phyloP scores from a whole-genome alignment of 2,797 vertebrate species.

The Rhincodon typus region DNA sequence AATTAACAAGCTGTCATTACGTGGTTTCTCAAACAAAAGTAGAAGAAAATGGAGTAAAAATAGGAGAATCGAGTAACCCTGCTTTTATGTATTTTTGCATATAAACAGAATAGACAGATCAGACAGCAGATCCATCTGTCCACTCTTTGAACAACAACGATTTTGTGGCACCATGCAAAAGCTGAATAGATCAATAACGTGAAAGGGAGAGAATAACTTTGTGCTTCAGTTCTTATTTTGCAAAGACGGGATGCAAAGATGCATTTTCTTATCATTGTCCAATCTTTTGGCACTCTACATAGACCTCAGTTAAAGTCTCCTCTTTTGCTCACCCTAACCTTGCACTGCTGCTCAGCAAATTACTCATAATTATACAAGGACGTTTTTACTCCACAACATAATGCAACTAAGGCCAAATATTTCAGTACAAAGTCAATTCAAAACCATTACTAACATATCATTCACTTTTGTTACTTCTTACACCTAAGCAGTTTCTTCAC shows the following conservation, averaged over 20 bases:
- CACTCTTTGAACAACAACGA: background rate
- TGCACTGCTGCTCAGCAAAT: background rate
- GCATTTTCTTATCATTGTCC: background rate
- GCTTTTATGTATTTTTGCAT: background rate
- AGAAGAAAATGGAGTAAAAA: background rate
- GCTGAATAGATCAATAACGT: background rate
- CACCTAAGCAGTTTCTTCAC: slow-evolving; percentile 47
- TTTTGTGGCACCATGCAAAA: background rate
- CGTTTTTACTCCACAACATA: background rate
- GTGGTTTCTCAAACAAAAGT: background rate
- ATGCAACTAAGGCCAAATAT: background rate
- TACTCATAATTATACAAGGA: background rate
- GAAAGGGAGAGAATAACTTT: background rate
- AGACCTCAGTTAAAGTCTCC: background rate
- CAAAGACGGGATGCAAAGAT: background rate
- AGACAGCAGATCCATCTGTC: background rate
- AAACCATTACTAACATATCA: background rate
- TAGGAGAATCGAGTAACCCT: background rate
- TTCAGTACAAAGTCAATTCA: background rate
- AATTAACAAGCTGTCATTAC: background rate
- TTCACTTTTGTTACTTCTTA: background rate
- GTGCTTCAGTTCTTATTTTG: background rate
- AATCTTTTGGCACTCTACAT: background rate
- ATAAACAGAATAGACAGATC: background rate
- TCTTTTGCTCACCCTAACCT: background rate